Base-by-base conservation (phyloP, 2,888 invertebrate species). In the Choristoneura rosaceana region DNA sequence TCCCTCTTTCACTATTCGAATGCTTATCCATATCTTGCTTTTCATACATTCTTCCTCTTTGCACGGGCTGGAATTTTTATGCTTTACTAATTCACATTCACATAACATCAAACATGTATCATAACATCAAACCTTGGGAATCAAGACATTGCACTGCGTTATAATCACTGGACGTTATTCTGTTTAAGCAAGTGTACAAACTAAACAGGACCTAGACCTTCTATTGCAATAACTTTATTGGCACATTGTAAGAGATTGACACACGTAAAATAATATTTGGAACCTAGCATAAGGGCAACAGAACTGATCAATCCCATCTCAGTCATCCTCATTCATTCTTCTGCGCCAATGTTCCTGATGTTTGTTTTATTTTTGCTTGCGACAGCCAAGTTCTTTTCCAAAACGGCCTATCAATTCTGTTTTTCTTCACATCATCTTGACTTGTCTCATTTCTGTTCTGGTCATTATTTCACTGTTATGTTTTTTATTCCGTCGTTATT, bases 321-420 rank as follows among this genome's bases (percentile, higher is more conserved):
- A 79, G 80, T 82, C 89, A 91, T 88, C 74, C 75, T 84, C 91
- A 91, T 90, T 81, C 89, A 89, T 90, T 84, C 77, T 83, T 83
- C 81, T 83, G 84, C 84, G 88, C 88, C 87, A 88, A 82, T 87
- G 86, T 89, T 87, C 87, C 87, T 83, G 82, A 82, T 80, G 78
- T 89, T 89, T 84, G 81, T 80, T 93, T 92, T 83, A 92, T 82
- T 84, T 90, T 92, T 91, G 93, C 93, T 91, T 92, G 85, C 89
- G 88, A 82, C 85, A 80, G 86, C 88, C 88, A 87, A 87, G 82
- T 90, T 93, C 81, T 89, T 93, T 93, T 93, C 94, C 95, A 95
- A 95, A 95, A 94, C 94, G 94, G 93, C 93, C 94, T 94, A 94
- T 94, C 91, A 90, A 90, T 93, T 93, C 85, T 85, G 81, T 88